These are phyloP conservation scores for Monochamus saltuarius DNA, from an alignment of 1,140 invertebrate species.

Conservation along the genomic window DNA sequence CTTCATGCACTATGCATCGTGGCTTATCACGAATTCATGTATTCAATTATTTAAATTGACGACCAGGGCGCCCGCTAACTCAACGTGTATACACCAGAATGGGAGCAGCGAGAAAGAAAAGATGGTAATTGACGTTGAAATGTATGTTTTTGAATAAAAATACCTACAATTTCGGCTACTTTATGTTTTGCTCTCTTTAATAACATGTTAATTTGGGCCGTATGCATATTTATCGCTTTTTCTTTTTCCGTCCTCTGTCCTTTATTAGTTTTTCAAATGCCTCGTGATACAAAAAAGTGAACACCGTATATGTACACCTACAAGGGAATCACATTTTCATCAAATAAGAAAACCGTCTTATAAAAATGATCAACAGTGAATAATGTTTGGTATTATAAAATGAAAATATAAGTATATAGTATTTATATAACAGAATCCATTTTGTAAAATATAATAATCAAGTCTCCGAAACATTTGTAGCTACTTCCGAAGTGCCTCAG, in stretches of 20 bases:
- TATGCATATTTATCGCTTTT: too few relatives aligned
- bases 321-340: not conserved
- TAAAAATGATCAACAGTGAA: too few relatives aligned
- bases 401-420: too few relatives aligned
- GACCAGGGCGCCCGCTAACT: slow-evolving; percentile 20
- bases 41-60: slow-evolving; percentile 52
- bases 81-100: slow-evolving; percentile 12
- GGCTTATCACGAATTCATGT: slow-evolving; percentile 52
- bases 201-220: slow-evolving; percentile 20
- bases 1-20: slow-evolving; percentile 51
- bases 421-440: too few relatives aligned
- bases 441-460: too few relatives aligned
- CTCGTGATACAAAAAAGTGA: slow-evolving; percentile 15
- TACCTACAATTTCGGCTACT: slow-evolving; percentile 36
- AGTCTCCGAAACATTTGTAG: too few relatives aligned
- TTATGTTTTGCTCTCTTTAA: slow-evolving; percentile 35
- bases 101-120: slow-evolving; percentile 35
- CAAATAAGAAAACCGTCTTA: too few relatives aligned
- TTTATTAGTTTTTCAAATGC: slow-evolving; percentile 4
- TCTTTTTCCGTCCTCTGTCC: too few relatives aligned
- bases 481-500: too few relatives aligned
- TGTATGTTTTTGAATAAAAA: slow-evolving; percentile 41
- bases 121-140: slow-evolving; percentile 42
- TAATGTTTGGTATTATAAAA: too few relatives aligned
- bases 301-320: slow-evolving; percentile 5